Evolutionary conservation across 1,140 invertebrate species (phyloP).

Genomic region (Drosophila truncata): DNA sequence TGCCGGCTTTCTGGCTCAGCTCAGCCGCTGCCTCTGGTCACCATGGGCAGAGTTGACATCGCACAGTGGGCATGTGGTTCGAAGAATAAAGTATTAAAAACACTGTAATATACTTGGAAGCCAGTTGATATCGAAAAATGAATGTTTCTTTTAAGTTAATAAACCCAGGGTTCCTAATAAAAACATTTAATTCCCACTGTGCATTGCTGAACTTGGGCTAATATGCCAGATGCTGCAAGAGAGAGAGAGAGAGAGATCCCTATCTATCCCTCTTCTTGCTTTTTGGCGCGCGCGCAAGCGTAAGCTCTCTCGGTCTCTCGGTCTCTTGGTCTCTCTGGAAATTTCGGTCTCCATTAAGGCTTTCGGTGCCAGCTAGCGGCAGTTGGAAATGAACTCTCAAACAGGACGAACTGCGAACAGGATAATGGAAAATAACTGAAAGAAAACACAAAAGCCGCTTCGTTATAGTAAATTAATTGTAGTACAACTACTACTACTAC

Average conservation of each 20-base stretch:
- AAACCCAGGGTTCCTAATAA: not conserved
- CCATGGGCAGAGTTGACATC: slow-evolving; percentile 2
- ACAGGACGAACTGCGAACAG: slow-evolving; percentile 64
- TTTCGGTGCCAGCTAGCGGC: slow-evolving; percentile 35
- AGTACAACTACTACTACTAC: slow-evolving; percentile 44
- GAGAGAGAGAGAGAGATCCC: slow-evolving; percentile 20
- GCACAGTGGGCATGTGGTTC: slow-evolving; percentile 11
- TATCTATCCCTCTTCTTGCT: slow-evolving; percentile 38
- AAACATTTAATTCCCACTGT: slow-evolving; percentile 15
- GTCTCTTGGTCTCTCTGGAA: slow-evolving; percentile 54
- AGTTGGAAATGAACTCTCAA: slow-evolving; percentile 65
- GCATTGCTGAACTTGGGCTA: slow-evolving; percentile 38
- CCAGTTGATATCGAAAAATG: not conserved
- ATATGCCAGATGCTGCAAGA: slow-evolving; percentile 60
- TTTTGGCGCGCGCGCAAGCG: slow-evolving; percentile 76
- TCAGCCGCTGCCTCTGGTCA: slow-evolving; percentile 14
- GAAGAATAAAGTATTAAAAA: too few species aligned
- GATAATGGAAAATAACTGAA: slow-evolving; percentile 23
- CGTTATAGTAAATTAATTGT: slow-evolving; percentile 37
- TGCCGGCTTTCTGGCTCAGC: slow-evolving; percentile 45
- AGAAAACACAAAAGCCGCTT: slow-evolving; percentile 17
- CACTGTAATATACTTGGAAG: not conserved
- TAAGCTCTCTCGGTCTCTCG: slow-evolving; percentile 53
- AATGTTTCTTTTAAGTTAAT: too few species aligned
- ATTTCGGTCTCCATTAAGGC: slow-evolving; percentile 47